phyloP scores from a whole-genome alignment of 2,888 invertebrate species.

The Tiliacea aurago region DNA sequence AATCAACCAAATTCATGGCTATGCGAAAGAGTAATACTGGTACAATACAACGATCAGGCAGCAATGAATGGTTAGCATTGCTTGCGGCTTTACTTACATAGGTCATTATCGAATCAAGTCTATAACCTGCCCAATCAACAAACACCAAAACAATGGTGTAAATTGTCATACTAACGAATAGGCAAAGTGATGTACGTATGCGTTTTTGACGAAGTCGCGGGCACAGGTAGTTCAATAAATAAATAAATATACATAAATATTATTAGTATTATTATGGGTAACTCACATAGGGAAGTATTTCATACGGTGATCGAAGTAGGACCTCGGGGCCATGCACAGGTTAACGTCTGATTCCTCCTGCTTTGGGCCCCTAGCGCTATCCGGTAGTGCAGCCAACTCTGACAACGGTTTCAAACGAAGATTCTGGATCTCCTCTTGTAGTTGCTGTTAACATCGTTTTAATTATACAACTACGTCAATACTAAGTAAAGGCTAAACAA shows the following conservation, averaged over 20 bases:
- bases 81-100: too few relatives aligned
- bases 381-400: conserved; percentile 54
- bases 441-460: conserved; percentile 67
- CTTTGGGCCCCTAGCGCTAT: conserved; percentile 53
- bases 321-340: conserved; percentile 73
- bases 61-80: too few relatives aligned
- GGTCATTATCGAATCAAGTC: too few relatives aligned
- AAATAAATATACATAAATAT: background rate
- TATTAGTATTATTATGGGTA: too few relatives aligned
- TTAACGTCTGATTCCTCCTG: conserved; percentile 74
- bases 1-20: too few relatives aligned
- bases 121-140: too few relatives aligned
- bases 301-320: conserved; percentile 56
- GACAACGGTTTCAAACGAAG: conserved; percentile 82
- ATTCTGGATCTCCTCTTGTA: conserved; percentile 80
- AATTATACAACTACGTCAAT: background rate
- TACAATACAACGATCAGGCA: too few relatives aligned
- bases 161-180: too few relatives aligned
- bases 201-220: too few relatives aligned
- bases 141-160: too few relatives aligned
- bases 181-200: too few relatives aligned
- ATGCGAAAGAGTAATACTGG: too few relatives aligned
- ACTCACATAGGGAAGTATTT: conserved; percentile 86
- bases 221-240: background rate
- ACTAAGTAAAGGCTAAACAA: background rate